phyloP scores from a whole-genome alignment of 2,113 vertebrate genomes.

The Panthera tigris region DNA sequence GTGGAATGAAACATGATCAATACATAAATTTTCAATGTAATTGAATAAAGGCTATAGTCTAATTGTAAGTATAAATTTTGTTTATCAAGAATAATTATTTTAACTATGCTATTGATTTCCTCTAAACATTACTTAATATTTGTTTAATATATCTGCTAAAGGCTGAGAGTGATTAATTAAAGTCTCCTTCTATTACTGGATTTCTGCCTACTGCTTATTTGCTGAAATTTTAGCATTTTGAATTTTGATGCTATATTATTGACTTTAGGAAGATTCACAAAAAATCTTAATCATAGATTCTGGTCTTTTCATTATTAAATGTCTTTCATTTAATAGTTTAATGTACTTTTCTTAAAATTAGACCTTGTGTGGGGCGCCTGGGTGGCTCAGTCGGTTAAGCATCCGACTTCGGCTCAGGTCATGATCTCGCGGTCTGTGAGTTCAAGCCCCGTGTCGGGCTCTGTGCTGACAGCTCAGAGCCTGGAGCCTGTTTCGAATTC shows the following conservation, averaged over 20 bases:
- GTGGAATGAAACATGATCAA: neutral
- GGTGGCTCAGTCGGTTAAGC: too few species aligned
- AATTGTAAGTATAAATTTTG: slow-evolving; percentile 15
- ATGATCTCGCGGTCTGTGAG: too few species aligned
- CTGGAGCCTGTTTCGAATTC: too few species aligned
- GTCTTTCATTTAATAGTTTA: neutral
- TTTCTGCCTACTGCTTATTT: slow-evolving; percentile 1
- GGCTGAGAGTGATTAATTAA: neutral
- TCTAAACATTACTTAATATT: slow-evolving; percentile 9
- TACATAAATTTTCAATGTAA: neutral
- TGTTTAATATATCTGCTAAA: neutral
- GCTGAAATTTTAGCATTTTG: neutral
- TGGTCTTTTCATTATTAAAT: neutral
- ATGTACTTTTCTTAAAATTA: neutral
- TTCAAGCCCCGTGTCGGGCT: too few species aligned
- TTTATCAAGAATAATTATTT: slow-evolving; percentile 41
- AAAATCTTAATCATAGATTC: neutral
- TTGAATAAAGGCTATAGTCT: neutral
- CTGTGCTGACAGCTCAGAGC: too few species aligned
- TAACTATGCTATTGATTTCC: neutral
- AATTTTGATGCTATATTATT: neutral
- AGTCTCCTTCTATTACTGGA: neutral
- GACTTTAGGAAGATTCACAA: slow-evolving; percentile 6
- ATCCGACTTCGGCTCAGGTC: too few species aligned
- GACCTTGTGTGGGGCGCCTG: neutral